Conservation (phyloP, 2,113 vertebrate species). For the Callipepla squamata region DNA sequence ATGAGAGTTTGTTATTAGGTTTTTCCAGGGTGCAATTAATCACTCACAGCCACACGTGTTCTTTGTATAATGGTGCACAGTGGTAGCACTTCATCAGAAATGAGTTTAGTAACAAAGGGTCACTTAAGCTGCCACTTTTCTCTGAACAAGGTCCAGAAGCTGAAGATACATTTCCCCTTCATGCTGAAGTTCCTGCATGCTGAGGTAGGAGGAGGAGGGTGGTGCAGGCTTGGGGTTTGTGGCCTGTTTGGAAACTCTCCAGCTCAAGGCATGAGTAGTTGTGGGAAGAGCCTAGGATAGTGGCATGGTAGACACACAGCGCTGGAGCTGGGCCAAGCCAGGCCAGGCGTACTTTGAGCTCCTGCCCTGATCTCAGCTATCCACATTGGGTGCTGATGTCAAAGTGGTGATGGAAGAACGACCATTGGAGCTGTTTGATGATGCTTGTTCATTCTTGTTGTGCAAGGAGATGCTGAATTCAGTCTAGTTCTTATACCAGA, state of each 20-base stretch:
- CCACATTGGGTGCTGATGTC: fast-evolving
- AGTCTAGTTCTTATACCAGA: not conserved
- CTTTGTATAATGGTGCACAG: slow-evolving; percentile 15
- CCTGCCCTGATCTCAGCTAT: fast-evolving
- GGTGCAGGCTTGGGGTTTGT: fast-evolving
- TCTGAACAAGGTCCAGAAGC: slow-evolving; percentile 7
- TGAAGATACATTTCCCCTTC: not conserved
- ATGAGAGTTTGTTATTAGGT: slow-evolving; percentile 57
- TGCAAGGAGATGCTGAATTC: not conserved
- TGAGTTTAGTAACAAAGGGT: slow-evolving; percentile 56
- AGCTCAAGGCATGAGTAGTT: not conserved
- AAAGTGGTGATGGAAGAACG: fast-evolving
- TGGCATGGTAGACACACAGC: fast-evolving
- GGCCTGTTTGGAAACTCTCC: not conserved
- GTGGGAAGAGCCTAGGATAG: not conserved
- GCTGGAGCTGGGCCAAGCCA: fast-evolving
- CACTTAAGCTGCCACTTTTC: slow-evolving; percentile 24
- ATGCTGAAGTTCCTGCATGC: not conserved
- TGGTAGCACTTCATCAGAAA: slow-evolving; percentile 67
- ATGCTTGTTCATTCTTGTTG: not conserved
- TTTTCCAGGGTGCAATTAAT: slow-evolving; percentile 74
- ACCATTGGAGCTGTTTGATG: not conserved
- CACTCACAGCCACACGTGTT: slow-evolving; percentile 41
- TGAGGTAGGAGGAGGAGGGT: not conserved
- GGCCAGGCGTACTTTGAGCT: not conserved